Conservation (phyloP, 2,888 invertebrate genomes). For the Blastobasis adustella region DNA sequence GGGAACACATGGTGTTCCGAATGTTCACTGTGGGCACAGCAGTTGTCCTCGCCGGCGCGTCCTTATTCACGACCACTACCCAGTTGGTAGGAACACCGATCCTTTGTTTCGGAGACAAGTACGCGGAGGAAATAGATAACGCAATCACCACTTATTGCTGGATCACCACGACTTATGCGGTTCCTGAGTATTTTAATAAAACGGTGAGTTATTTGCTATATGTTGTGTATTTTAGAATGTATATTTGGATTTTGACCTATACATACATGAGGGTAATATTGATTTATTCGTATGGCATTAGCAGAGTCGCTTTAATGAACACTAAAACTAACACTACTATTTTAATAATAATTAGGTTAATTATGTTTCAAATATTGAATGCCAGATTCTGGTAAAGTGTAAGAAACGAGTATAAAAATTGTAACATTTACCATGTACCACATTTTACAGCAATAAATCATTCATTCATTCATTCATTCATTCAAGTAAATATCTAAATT, state of each 20-base stretch:
- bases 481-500: no score
- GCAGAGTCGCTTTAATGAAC: no score
- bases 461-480: no score
- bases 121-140: not conserved
- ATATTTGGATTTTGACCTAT: not conserved
- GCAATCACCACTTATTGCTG: conserved; percentile 3
- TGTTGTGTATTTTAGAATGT: not conserved
- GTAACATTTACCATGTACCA: no score
- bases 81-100: conserved; percentile 5
- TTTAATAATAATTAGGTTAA: no score
- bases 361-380: no score
- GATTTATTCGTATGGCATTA: no score
- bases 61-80: not conserved
- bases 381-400: no score
- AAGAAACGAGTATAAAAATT: no score
- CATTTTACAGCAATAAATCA: no score
- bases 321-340: no score
- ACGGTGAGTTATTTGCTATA: not conserved
- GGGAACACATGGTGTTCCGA: conserved; percentile 1
- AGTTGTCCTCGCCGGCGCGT: not conserved
- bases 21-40: conserved; percentile 1
- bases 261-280: no score
- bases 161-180: not conserved
- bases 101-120: not conserved
- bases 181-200: not conserved